Evolutionary conservation across 2,888 invertebrate genomes (phyloP), one percentile per base, ranked within the genome.

Genomic region (Chirona hameri): DNA sequence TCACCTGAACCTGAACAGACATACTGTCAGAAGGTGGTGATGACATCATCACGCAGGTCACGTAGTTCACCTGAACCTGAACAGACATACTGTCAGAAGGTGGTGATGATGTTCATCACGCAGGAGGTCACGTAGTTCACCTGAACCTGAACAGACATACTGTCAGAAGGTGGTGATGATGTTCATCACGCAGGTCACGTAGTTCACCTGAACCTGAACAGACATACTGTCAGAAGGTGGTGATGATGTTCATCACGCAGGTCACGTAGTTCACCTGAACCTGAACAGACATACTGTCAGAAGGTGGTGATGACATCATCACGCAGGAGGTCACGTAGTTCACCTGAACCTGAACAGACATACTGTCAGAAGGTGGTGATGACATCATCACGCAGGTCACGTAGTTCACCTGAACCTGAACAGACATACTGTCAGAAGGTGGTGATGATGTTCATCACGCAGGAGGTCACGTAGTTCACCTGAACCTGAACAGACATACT

Each of bases 251-350:
- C 92, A 97, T 95, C 21, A 98, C 92, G 65, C 95, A 95, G 81
- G 84, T 94, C 7, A 98, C 96, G 88, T 98, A 98, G 88, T 93
- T 85, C 84, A 82, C 83, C 83, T 76, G 83, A 48, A 48, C 79
- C 48, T 79, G 48, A 24, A 18, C 39, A 39, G 39, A 39, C 39
- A 39, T 2, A 39, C 39, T 39, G 39, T 39, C 39, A 98, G 91
- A 98, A 98, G 0, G 96, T 97, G 85, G 94, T 93, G 85, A 98
- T 94, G 82, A 98, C 94, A 87, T 93, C 92, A 97, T 95, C 21
- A 98, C 92, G 65, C 95, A 95, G 81, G 84, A 84, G 80, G 96
- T 94, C 7, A 98, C 96, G 88, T 98, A 98, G 88, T 93, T 85
- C 84, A 82, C 83, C 83, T 76, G 83, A 48, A 48, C 79, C 48